Conservation (phyloP, 1,140 invertebrate species). For the Metaphire vulgaris region DNA sequence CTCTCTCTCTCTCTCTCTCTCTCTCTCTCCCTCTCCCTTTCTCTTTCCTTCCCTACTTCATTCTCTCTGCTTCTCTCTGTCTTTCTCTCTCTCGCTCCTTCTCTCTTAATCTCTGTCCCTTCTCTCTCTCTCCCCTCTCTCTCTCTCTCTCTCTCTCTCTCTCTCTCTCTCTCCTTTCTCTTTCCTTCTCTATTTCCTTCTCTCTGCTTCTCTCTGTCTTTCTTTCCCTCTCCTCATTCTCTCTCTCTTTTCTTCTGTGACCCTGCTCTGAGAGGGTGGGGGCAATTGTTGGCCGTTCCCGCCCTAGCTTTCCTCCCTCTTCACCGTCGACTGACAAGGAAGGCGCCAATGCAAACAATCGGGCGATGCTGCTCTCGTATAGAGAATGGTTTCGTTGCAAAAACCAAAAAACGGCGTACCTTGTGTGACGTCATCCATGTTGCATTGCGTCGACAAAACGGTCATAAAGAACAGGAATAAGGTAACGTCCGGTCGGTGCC, state of each 20-base stretch:
- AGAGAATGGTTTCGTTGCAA: neutral
- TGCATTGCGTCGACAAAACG: neutral
- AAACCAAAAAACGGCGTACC: neutral
- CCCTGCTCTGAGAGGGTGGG: neutral
- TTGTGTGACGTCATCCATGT: neutral
- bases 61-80: neutral
- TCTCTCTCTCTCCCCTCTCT: neutral
- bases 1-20: slow-evolving; percentile 1
- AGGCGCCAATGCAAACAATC: neutral
- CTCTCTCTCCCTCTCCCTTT: neutral
- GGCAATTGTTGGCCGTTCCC: neutral
- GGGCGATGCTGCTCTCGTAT: neutral
- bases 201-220: neutral
- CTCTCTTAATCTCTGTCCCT: neutral
- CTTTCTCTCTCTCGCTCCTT: neutral
- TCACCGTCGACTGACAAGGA: neutral
- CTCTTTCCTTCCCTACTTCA: neutral
- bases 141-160: slow-evolving; percentile 1
- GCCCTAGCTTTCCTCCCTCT: neutral
- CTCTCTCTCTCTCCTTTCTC: neutral
- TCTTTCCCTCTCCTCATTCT: neutral
- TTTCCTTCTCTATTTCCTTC: neutral
- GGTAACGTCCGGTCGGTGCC: neutral
- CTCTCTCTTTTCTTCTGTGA: neutral
- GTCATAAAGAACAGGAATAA: neutral